Base-by-base conservation (phyloP, 2,113 vertebrate species). In the Lipophrys pholis region DNA sequence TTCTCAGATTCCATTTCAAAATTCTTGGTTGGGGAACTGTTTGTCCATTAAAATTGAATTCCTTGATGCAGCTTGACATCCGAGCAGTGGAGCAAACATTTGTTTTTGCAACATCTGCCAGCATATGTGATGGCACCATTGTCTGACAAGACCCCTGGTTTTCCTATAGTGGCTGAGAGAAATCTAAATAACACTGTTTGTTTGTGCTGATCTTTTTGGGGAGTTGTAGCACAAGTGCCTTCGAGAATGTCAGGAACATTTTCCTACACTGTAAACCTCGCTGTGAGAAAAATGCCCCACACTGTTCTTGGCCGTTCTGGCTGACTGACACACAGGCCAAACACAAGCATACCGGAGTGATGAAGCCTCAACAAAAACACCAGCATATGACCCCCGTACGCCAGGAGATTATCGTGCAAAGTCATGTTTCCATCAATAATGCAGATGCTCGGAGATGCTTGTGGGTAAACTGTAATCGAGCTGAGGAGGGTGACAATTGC, bases 301-400 rank as follows among this genome's bases (percentile, higher is more conserved):
- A 80, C 68, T 64, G 69, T 63, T 30, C 21, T 30, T 30, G 21
- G 21, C 21, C 2, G 21, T 30, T 36, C 58, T 16, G 82, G 52
- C 69, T 75, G 80, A 82, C 56, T 66, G 75, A 85, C 59, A 73
- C 58, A 36, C 58, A 61, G 80, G 71, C 57, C 75, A 80, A 74
- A 84, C 76, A 79, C 69, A 41, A 49, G 69, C 72, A 82, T 87
- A 76, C 88, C 82, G 70, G 62, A 81, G 11, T 10, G 42, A 57
- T 85, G 75, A 84, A 55, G 21, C 60, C 17, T 8, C 49, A 36
- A n/a, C n/a, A 43, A 38, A 50, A 35, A 49, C 6, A 61, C 21
- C 8, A 54, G 49, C 60, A 42, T 42, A 52, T 36, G 60, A 76
- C 66, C 45, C 45, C 3, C 1, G 5, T 55, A 64, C 21, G 40